phyloP scores from a whole-genome alignment of 2,797 vertebrate genomes.

The Yasuhikotakia modesta region DNA sequence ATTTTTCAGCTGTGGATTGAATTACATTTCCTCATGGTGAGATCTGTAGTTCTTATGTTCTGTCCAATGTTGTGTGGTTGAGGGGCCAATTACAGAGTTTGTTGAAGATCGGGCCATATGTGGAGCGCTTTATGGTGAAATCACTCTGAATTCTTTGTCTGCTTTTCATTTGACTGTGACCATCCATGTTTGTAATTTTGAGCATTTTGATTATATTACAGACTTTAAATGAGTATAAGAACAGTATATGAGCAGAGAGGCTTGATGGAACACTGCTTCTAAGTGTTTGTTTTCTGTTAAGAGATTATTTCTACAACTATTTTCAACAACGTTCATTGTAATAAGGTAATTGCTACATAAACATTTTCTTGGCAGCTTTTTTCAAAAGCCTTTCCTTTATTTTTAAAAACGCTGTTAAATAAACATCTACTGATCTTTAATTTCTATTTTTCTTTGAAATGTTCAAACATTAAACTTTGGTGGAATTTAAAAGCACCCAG shows the following conservation, averaged over 20 bases:
- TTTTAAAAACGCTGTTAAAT: slow-evolving; percentile 28
- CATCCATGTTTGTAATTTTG: slow-evolving; percentile 30
- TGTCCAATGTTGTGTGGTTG: not conserved
- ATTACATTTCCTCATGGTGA: not conserved
- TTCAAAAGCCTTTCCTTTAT: not conserved
- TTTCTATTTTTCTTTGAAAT: not conserved
- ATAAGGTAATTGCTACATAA: not conserved
- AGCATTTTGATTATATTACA: slow-evolving; percentile 8
- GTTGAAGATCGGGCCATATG: slow-evolving; percentile 17
- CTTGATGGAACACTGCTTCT: too few relatives aligned
- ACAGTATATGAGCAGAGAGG: not conserved
- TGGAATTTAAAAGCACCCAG: not conserved
- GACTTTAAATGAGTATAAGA: slow-evolving; percentile 4
- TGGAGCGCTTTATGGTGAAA: slow-evolving; percentile 6
- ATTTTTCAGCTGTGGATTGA: slow-evolving; percentile 1
- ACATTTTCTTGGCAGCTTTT: slow-evolving; percentile 24
- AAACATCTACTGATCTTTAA: slow-evolving; percentile 19
- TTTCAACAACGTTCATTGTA: not conserved
- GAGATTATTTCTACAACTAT: not conserved
- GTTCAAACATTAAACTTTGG: not conserved
- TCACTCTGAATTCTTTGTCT: slow-evolving; percentile 1
- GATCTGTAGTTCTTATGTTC: not conserved
- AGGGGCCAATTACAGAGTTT: not conserved
- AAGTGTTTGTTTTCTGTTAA: not conserved
- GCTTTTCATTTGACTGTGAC: slow-evolving; percentile 20